Evolutionary conservation across 2,797 vertebrate species (phyloP).

Genomic region (Strix occidentalis): DNA sequence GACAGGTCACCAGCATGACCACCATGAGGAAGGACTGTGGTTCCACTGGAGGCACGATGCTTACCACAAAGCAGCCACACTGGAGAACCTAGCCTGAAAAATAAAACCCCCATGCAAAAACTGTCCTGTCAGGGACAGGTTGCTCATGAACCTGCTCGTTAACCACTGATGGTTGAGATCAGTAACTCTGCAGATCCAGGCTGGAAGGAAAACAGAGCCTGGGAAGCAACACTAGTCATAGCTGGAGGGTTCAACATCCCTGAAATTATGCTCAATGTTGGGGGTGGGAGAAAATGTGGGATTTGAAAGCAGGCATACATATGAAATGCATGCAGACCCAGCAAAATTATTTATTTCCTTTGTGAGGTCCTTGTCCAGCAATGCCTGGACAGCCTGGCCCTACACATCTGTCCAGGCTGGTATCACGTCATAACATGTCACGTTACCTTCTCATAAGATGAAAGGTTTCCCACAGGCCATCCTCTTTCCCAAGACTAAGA

Average conservation of each 20-base stretch:
- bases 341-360: background rate
- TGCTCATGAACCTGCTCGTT: background rate
- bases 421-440: accelerated
- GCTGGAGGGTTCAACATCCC: background rate
- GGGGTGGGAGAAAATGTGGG: accelerated
- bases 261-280: background rate
- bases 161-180: background rate
- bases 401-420: too few species aligned
- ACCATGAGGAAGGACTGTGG: background rate
- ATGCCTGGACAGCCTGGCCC: background rate
- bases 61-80: background rate
- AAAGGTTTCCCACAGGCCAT: background rate
- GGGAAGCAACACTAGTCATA: background rate
- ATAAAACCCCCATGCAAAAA: background rate
- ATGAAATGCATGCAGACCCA: background rate
- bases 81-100: background rate
- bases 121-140: background rate
- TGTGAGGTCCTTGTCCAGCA: background rate
- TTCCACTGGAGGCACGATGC: background rate
- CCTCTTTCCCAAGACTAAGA: background rate
- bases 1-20: background rate
- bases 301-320: background rate
- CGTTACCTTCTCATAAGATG: background rate
- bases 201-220: background rate
- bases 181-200: background rate